Percentiles rank a stretch among this genome's conserved stretches.
These are phyloP conservation scores for Siphonodentalium dalli DNA, from an alignment of 2,888 invertebrate genomes.

Conservation along the genomic window DNA sequence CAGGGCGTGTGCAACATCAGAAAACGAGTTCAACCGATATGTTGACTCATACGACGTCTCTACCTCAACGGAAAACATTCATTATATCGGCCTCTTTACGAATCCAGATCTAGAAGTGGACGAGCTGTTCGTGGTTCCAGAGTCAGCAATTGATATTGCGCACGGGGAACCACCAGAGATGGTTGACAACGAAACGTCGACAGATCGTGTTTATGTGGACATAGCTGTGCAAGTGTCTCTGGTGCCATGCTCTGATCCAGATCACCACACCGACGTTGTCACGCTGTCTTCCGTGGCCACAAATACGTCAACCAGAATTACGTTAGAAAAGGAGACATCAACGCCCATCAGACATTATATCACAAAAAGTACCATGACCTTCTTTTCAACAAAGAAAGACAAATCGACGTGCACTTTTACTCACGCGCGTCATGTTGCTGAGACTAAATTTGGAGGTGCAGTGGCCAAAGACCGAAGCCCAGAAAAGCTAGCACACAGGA, in stretches of 20 bases:
- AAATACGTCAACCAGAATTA: conserved; percentile 45
- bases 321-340: conserved; percentile 53
- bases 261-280: too few species aligned
- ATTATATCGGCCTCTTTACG: conserved; percentile 55
- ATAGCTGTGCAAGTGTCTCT: conserved; percentile 26
- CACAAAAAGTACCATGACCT: conserved; percentile 50
- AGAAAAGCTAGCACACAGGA: conserved; percentile 1
- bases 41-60: conserved; percentile 40
- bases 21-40: conserved; percentile 25
- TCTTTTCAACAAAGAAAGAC: conserved; percentile 45
- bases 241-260: too few species aligned
- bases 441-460: conserved; percentile 25
- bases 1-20: conserved; percentile 43
- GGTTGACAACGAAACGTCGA: conserved; percentile 41
- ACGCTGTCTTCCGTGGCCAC: conserved; percentile 43
- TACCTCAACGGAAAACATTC: conserved; percentile 54
- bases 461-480: background rate
- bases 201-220: conserved; percentile 31
- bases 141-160: conserved; percentile 30
- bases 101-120: conserved; percentile 51
- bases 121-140: conserved; percentile 51
- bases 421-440: conserved; percentile 27
- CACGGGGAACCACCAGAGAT: conserved; percentile 42
- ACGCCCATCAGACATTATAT: conserved; percentile 45
- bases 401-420: conserved; percentile 47